Evolutionary conservation across 2,888 invertebrate genomes (phyloP), one percentile per base, ranked within the genome.

Genomic region (Adelognathus sp.): DNA sequence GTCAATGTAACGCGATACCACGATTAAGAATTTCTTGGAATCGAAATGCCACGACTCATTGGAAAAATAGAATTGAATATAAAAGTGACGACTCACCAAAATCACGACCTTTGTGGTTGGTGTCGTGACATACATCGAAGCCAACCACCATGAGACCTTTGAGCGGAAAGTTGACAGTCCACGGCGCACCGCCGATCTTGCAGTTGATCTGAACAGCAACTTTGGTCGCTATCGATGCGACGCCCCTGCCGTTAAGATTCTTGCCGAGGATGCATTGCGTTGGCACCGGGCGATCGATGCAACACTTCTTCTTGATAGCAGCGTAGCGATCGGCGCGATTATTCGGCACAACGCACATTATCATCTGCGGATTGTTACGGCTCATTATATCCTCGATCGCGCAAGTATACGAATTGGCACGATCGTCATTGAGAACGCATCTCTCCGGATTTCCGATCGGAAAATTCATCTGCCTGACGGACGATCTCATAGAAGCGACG

Each of bases 151-250:
- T 97, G 1, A 96, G 91, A 24, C 92, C 93, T 2, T 86, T 88
- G 0, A 95, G 76, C 0, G 97, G 97, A 31, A 96, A 92, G 0
- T 94, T 93, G 0, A 97, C 93, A 1, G 94, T 92, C 98, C 98
- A 98, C 0, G 98, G 97, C 0, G 96, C 95, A 0, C 98, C 98
- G 18, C 98, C 98, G 36, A 98, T 91, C 92, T 99, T 99, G 86
- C 97, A 97, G 89, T 97, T 97, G 83, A 99, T 94, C 89, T 99
- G 99, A 16, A 99, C 96, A 0, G 96, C 97, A 0, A 99, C 95
- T 92, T 99, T 99, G 0, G 98, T 97, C 0, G 97, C 97, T 46
- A 98, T 95, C 0, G 96, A 96, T 94, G 96, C 95, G 0, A 94
- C 92, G 1, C 93, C 93, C 88, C 95, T 95, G 0, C 52, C 52